A percentile compares a stretch with the other conserved stretches of the same genome.
These are phyloP conservation scores for Calidris pugnax DNA, from an alignment of 2,113 vertebrate species.

Conservation along the genomic window DNA sequence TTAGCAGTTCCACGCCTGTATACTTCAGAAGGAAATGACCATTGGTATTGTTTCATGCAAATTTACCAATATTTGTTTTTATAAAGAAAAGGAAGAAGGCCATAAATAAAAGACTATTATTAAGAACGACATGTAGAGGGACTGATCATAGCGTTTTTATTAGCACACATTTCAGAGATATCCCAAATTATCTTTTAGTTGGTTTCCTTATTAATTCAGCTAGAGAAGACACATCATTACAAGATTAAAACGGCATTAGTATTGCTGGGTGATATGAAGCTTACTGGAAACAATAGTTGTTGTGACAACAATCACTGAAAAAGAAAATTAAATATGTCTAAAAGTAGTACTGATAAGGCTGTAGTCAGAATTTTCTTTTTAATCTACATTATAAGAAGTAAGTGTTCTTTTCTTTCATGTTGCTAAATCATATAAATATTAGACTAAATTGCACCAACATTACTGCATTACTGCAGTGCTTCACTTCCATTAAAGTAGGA, in stretches of 20 bases:
- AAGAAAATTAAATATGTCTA: conserved; percentile 66
- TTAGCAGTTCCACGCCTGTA: neutral
- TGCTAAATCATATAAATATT: neutral
- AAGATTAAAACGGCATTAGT: conserved; percentile 67
- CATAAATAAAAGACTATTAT: conserved; percentile 35
- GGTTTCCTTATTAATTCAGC: conserved; percentile 66
- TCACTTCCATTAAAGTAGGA: neutral
- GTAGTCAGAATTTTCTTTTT: conserved; percentile 47
- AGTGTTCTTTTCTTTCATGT: conserved; percentile 32
- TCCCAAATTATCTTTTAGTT: conserved; percentile 59
- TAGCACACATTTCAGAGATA: conserved; percentile 43
- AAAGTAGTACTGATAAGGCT: conserved; percentile 61
- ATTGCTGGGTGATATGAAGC: conserved; percentile 57
- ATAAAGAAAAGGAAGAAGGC: neutral
- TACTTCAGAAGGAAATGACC: neutral
- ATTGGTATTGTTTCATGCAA: neutral
- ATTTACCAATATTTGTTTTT: neutral
- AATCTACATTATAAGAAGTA: conserved; percentile 56
- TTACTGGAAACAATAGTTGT: conserved; percentile 66
- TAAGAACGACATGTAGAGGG: neutral
- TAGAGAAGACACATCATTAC: conserved; percentile 50
- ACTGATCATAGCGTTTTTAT: conserved; percentile 53
- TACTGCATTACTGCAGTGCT: neutral
- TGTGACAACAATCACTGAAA: conserved; percentile 68
- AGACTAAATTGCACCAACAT: conserved; percentile 30